A percentile compares a stretch with the other conserved stretches of the same genome.
Conservation (phyloP, 1,140 invertebrate species). For the Apis florea region DNA sequence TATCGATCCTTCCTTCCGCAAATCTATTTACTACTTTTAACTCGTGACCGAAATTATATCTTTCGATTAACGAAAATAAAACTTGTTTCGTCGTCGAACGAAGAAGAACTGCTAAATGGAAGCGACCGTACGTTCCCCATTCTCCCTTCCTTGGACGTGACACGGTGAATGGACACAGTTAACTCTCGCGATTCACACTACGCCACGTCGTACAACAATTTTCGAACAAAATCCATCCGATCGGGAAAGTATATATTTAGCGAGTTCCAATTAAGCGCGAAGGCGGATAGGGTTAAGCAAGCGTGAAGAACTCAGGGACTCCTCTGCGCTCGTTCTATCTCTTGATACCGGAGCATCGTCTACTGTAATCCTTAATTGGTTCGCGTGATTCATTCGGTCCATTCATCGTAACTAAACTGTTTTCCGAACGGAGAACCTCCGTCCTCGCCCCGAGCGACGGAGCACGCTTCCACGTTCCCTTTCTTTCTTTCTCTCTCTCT, state of each 20-base stretch:
- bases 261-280: conserved; percentile 55
- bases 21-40: not conserved
- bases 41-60: not conserved
- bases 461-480: conserved; percentile 39
- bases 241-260: conserved; percentile 57
- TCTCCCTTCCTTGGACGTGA: not conserved
- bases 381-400: conserved; percentile 77
- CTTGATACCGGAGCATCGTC: conserved; percentile 27
- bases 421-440: conserved; percentile 49
- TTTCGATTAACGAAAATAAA: not conserved
- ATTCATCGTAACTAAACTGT: conserved; percentile 73
- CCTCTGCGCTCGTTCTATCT: conserved; percentile 31
- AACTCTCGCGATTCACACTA: not conserved
- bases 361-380: conserved; percentile 78
- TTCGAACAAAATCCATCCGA: conserved; percentile 10
- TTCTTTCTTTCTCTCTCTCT: conserved; percentile 17
- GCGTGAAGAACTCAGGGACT: conserved; percentile 42
- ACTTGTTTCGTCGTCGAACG: not conserved
- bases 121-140: not conserved
- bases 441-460: conserved; percentile 68
- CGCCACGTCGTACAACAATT: not conserved
- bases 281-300: conserved; percentile 57
- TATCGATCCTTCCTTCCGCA: not conserved
- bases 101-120: not conserved
- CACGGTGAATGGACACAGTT: not conserved